Percentiles rank a stretch among this genome's conserved stretches.
phyloP scores from a whole-genome alignment of 2,888 invertebrate genomes.

The Diaprepes abbreviatus region DNA sequence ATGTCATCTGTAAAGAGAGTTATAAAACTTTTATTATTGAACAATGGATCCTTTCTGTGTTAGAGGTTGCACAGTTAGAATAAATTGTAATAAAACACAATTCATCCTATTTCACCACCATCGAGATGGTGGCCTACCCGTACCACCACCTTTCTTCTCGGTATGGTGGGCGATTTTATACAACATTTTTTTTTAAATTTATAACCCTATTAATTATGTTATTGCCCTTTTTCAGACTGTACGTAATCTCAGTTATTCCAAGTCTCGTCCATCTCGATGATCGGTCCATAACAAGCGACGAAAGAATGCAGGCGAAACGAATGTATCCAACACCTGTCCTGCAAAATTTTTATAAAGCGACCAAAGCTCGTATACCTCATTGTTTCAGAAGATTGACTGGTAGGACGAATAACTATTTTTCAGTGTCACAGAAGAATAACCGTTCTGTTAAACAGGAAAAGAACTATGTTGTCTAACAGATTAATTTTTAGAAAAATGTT shows the following conservation, averaged over 20 bases:
- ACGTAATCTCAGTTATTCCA: conserved; percentile 81
- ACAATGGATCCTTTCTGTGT: no score
- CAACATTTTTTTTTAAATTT: no score
- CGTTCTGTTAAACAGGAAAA: conserved; percentile 51
- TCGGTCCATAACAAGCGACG: conserved; percentile 76
- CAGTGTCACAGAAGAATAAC: conserved; percentile 52
- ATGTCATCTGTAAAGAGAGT: no score
- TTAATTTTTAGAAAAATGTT: no score
- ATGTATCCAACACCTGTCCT: conserved; percentile 75
- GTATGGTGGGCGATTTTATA: no score
- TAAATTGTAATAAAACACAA: no score
- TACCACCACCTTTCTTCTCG: no score
- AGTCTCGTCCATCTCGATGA: conserved; percentile 80
- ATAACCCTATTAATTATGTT: no score
- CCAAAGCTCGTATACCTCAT: conserved; percentile 57
- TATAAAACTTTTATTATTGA: no score
- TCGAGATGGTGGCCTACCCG: no score
- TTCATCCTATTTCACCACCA: no score
- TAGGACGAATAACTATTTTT: conserved; percentile 54
- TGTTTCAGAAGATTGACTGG: conserved; percentile 59
- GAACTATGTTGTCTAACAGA: conserved; percentile 49
- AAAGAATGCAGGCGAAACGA: conserved; percentile 74
- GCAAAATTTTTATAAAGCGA: conserved; percentile 67
- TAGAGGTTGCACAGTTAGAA: no score
- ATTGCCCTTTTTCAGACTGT: conserved; percentile 75